Base-by-base conservation (phyloP, 2,888 invertebrate species). In the Ctenicera cuprea region DNA sequence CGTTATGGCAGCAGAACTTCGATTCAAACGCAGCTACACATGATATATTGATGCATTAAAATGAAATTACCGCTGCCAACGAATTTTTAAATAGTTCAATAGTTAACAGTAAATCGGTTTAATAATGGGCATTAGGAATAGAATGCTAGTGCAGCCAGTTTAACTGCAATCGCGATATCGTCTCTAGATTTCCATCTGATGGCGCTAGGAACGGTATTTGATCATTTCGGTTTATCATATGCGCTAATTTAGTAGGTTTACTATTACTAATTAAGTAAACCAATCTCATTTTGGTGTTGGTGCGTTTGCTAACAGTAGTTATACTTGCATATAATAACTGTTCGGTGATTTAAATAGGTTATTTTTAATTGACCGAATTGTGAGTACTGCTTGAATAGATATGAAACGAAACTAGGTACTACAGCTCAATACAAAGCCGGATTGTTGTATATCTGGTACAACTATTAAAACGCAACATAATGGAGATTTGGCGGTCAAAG, bases 191-290 rank as follows among this genome's bases (percentile, higher is more conserved):
- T 63, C 70, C 54, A 71, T 64, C 54, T 69, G 54, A 69, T 69
- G 69, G 63, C 54, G 63, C 73, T 73, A 57, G 8, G 22, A 74
- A 74, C 74, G 70, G 74, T 74, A 74, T 43, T 66, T n/a, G 50
- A 33, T 38, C 22, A 52, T 41, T 74, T 61, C 50, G 57, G 52
- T 73, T 64, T 43, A 45, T 73, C 52, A 69, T 73, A 22, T 41
- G 62, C 52, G 45, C 48, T 20, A 68, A 14, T 64, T 73, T 69
- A 69, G 63, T 67, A 63, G 73, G 73, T 73, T 45, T 54, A 57
- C 41, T 73, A 68, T 54, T 54, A 57, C 41, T 73, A 68, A 62
- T 12, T 30, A 54, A 54, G 9, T 30, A 14, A 52, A 52, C 20
- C 20, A 37, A 38, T 18, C 45, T 61, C 62, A 18, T 12, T 33